phyloP scores from a whole-genome alignment of 1,140 invertebrate species.

The Musca vetustissima region DNA sequence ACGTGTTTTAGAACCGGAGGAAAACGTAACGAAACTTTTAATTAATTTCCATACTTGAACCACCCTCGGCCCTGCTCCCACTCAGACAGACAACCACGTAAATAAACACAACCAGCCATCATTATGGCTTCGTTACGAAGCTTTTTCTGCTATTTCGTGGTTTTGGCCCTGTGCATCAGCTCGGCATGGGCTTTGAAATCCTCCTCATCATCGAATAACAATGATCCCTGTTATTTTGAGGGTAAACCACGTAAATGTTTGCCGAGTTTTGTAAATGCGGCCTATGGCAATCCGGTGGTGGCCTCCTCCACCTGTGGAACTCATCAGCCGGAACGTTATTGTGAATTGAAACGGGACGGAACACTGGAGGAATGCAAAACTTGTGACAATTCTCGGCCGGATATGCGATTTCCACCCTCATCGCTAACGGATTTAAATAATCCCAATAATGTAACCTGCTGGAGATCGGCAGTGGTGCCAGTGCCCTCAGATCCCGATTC shows the following conservation, averaged over 20 bases:
- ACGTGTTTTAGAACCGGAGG: constrained; percentile 60
- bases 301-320: constrained; percentile 91
- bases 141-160: too few relatives aligned
- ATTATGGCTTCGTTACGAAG: too few relatives aligned
- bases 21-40: neutral
- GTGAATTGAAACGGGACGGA: constrained; percentile 64
- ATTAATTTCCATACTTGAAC: neutral
- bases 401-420: constrained; percentile 75
- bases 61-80: too few relatives aligned
- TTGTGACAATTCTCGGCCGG: constrained; percentile 81
- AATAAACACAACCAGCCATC: too few relatives aligned
- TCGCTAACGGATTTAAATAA: constrained; percentile 97
- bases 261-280: constrained; percentile 97
- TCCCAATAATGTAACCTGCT: constrained; percentile 95
- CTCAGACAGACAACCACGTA: too few relatives aligned
- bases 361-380: constrained; percentile 74
- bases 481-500: constrained; percentile 66
- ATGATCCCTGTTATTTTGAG: constrained; percentile 91
- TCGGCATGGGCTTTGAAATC: neutral
- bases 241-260: constrained; percentile 82
- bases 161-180: too few relatives aligned
- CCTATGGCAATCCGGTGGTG: constrained; percentile 84
- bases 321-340: constrained; percentile 68
- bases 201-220: constrained; percentile 33
- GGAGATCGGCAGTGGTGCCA: constrained; percentile 88